These are phyloP conservation scores for Poeciliopsis presidionis DNA, from an alignment of 2,797 vertebrate species.

Conservation along the genomic window DNA sequence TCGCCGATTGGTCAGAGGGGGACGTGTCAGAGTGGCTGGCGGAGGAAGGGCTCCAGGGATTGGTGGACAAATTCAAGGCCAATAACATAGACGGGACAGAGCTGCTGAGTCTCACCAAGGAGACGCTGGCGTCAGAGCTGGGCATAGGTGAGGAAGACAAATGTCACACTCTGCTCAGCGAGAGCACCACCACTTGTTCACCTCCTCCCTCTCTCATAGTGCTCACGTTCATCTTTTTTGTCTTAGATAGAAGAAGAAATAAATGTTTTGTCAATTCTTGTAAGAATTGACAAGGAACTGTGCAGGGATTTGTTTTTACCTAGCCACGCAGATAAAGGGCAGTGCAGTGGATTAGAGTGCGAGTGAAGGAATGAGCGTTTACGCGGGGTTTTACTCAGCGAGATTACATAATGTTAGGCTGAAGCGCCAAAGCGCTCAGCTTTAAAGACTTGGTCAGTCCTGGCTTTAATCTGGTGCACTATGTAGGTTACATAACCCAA, in stretches of 20 bases:
- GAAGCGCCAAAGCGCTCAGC: constrained; percentile 42
- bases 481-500: constrained; percentile 66
- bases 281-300: constrained; percentile 6
- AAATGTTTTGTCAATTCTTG: constrained; percentile 24
- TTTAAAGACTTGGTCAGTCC: constrained; percentile 48
- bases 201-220: neutral
- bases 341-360: constrained; percentile 42
- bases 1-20: constrained; percentile 90
- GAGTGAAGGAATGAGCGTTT: constrained; percentile 38
- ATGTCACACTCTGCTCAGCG: constrained; percentile 32
- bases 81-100: constrained; percentile 96
- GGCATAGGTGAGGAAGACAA: constrained; percentile 88
- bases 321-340: constrained; percentile 40
- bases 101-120: constrained; percentile 89
- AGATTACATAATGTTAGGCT: constrained; percentile 60
- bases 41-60: constrained; percentile 83
- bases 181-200: constrained; percentile 20
- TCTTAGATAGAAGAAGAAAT: constrained; percentile 8
- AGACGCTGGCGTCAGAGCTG: constrained; percentile 88
- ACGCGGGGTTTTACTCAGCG: constrained; percentile 33
- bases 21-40: constrained; percentile 90
- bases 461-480: constrained; percentile 64
- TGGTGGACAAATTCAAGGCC: constrained; percentile 85
- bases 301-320: constrained; percentile 30
- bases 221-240: constrained; percentile 6